Conservation (phyloP, 2,113 vertebrate species). For the Phyllopteryx taeniolatus region DNA sequence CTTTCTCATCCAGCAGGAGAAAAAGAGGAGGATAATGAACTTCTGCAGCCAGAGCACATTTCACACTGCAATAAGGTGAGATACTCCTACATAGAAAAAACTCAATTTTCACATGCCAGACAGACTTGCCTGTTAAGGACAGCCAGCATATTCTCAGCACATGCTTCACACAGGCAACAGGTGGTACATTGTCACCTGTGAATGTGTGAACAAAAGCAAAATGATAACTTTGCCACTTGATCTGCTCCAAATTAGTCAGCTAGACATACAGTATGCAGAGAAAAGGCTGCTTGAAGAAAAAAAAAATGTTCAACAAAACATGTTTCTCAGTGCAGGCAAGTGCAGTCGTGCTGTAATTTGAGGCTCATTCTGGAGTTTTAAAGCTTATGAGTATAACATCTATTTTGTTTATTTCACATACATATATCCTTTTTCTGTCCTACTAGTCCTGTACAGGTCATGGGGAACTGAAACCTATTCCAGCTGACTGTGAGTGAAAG, state of each 20-base stretch:
- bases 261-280: conserved; percentile 9
- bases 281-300: conserved; percentile 29
- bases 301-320: not conserved
- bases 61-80: conserved; percentile 32
- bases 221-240: conserved; percentile 62
- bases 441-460: no score
- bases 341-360: not conserved
- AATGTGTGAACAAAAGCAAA: conserved; percentile 65
- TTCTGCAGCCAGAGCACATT: conserved; percentile 26
- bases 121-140: conserved; percentile 16
- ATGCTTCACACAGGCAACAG: conserved; percentile 50
- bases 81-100: conserved; percentile 7
- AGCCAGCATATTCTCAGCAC: conserved; percentile 24
- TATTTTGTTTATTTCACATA: not conserved
- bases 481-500: no score
- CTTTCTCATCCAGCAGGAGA: conserved; percentile 10
- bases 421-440: no score
- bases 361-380: not conserved
- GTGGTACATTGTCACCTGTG: conserved; percentile 60
- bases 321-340: not conserved
- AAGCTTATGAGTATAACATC: not conserved
- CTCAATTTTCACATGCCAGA: conserved; percentile 26
- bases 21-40: conserved; percentile 32
- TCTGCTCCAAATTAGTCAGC: conserved; percentile 51
- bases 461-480: no score